phyloP scores from a whole-genome alignment of 2,888 invertebrate species.

The Euzophera pinguis region DNA sequence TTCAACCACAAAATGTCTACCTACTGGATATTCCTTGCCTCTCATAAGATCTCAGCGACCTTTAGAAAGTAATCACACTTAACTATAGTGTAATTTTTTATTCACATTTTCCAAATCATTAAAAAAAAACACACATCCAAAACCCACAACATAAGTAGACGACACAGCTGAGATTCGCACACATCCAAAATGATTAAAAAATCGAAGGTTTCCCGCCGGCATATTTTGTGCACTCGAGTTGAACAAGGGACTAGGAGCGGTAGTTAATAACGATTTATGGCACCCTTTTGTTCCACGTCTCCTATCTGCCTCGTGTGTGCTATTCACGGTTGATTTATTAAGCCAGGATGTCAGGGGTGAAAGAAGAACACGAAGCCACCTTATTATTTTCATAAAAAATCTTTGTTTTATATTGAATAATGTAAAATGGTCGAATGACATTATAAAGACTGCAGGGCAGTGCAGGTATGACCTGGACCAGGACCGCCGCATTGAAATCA shows the following conservation, averaged over 20 bases:
- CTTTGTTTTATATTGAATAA: not conserved
- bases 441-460: too few species aligned
- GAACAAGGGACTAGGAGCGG: conserved; percentile 57
- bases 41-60: too few species aligned
- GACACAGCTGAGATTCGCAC: not conserved
- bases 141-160: too few species aligned
- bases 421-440: too few species aligned
- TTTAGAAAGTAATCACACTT: too few species aligned
- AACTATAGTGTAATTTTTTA: too few species aligned
- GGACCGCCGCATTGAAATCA: too few species aligned
- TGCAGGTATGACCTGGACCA: too few species aligned
- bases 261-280: conserved; percentile 76
- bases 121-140: too few species aligned
- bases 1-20: too few species aligned
- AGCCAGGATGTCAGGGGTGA: conserved; percentile 43
- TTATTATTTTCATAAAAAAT: conserved; percentile 28
- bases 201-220: conserved; percentile 28
- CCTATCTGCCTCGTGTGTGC: conserved; percentile 66
- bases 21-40: too few species aligned
- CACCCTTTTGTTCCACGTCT: conserved; percentile 72
- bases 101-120: too few species aligned
- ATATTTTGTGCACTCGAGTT: conserved; percentile 46
- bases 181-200: not conserved
- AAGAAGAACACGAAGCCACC: conserved; percentile 44
- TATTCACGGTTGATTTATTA: conserved; percentile 73